phyloP scores from a whole-genome alignment of 2,888 invertebrate genomes.

The Melinopterus prodromus region DNA sequence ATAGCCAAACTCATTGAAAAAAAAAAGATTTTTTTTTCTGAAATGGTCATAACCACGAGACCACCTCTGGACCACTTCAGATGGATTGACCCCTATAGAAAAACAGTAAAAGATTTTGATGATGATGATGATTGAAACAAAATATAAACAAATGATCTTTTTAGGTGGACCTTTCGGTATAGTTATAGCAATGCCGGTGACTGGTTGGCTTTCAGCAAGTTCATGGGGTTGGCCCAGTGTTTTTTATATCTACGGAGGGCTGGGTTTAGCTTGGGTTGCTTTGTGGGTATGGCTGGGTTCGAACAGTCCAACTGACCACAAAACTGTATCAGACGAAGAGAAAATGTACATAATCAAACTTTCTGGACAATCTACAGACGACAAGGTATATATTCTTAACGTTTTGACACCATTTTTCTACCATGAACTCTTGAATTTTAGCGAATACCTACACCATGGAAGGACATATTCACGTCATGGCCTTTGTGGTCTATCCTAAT shows the following conservation, averaged over 20 bases:
- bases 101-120: no score
- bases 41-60: no score
- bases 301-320: slow-evolving; percentile 69
- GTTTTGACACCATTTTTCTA: no score
- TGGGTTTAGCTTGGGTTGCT: slow-evolving; percentile 69
- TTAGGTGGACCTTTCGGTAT: slow-evolving; percentile 81
- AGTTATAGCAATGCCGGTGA: slow-evolving; percentile 74
- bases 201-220: slow-evolving; percentile 75
- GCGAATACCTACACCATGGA: slow-evolving; percentile 74
- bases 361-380: slow-evolving; percentile 62
- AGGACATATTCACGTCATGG: slow-evolving; percentile 73
- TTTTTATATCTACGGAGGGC: slow-evolving; percentile 76
- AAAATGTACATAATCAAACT: slow-evolving; percentile 72
- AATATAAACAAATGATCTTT: neutral
- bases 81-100: no score
- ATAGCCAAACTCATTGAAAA: no score
- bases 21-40: slow-evolving; percentile 43
- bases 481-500: slow-evolving; percentile 79
- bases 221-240: slow-evolving; percentile 79
- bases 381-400: neutral
- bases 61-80: no score
- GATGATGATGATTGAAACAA: no score
- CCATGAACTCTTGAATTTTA: no score
- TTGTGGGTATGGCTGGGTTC: slow-evolving; percentile 70
- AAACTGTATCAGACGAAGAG: slow-evolving; percentile 70